Base-by-base conservation (phyloP, 1,140 invertebrate species). In the Lasioglossum albipes region DNA sequence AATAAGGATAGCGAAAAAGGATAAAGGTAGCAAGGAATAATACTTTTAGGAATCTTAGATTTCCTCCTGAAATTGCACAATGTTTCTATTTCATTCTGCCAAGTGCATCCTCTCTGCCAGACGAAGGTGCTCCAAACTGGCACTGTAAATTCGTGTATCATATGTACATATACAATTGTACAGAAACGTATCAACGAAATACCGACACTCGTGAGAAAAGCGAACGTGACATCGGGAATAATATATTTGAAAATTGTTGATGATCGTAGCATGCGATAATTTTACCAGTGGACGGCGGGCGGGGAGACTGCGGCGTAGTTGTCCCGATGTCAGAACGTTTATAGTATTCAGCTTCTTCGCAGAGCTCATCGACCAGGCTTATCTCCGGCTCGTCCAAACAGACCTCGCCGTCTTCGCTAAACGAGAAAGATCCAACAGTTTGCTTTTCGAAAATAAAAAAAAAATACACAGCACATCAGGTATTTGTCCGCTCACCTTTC, bases 281-380 rank as follows among this genome's bases (percentile, higher is more conserved):
- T 70, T 88, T 92, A 96, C 96, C 95, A 88, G 95, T 95, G 57
- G 96, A 96, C 10, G 95, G 95, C 12, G 96, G 96, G 78, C 96
- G 90, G 45, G 95, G 95, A 41, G 95, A 94, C 83, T 95, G 95
- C 81, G 95, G 95, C 13, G 95, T 95, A n/a, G 95, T 95, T 45
- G 94, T 95, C 10, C 81, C 83, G 61, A 91, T 88, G 45, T 93
- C 91, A 52, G 81, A 79, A 57, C 67, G 77, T 73, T 76, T 87
- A 18, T 84, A 86, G 42, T 85, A 91, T 83, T 95, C 95, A 84
- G 95, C 94, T 75, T 96, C 95, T 42, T 95, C 94, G 83, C 94
- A 94, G 0, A 93, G 72, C 75, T 94, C 94, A 62, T 94, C 94
- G 81, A 94, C 94, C 31, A 92, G 93, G 86, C 95, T 94, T 49